Conservation (phyloP, 1,140 invertebrate species). For the Heliconius hewitsoni region DNA sequence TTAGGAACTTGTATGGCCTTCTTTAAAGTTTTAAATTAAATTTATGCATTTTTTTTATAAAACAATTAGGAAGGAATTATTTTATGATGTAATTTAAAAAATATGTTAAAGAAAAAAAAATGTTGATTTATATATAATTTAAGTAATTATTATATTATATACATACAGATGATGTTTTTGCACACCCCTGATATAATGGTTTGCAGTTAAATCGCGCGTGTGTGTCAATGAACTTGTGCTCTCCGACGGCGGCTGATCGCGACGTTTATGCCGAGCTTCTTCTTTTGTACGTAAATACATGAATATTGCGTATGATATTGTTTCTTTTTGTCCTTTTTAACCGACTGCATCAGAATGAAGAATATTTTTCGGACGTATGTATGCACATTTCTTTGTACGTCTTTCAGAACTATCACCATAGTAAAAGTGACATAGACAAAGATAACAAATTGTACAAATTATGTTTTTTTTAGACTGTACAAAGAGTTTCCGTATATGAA, state of each 20-base stretch:
- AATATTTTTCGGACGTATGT: too few species aligned
- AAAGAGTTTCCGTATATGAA: too few species aligned
- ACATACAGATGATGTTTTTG: background rate
- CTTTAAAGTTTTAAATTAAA: background rate
- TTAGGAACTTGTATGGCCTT: background rate
- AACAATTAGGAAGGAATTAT: background rate
- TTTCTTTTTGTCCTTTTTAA: background rate
- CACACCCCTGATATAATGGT: constrained; percentile 24
- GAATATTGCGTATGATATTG: background rate
- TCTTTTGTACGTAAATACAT: background rate
- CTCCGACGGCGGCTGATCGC: constrained; percentile 25
- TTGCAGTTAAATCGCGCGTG: constrained; percentile 51
- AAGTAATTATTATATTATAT: background rate
- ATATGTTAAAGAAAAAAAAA: too few species aligned
- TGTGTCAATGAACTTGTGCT: constrained; percentile 51
- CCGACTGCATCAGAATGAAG: background rate
- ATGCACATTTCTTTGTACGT: background rate
- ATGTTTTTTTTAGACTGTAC: too few species aligned
- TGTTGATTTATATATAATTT: background rate
- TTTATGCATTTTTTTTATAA: background rate
- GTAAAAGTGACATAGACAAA: too few species aligned
- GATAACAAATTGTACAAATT: too few species aligned
- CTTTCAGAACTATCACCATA: background rate
- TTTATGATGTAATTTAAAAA: background rate
- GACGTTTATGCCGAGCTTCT: background rate